These are phyloP conservation scores for Drosophila limbata DNA, from an alignment of 2,888 invertebrate species.

Conservation along the genomic window DNA sequence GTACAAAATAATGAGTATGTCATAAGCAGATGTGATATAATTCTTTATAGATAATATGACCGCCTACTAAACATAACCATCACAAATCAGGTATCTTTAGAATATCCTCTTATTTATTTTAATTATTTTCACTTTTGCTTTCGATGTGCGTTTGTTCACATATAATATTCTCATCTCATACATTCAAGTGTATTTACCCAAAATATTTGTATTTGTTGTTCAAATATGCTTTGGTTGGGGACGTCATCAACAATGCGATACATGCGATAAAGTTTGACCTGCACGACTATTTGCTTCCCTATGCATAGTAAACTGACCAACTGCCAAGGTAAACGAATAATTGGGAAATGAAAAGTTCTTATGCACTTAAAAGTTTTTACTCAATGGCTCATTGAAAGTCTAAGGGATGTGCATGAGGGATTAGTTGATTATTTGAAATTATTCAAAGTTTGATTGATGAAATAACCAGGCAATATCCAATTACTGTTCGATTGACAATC, in stretches of 20 bases:
- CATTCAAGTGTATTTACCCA: slow-evolving; percentile 1
- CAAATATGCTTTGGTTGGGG: slow-evolving; percentile 2
- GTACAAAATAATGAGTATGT: neutral
- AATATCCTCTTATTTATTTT: slow-evolving; percentile 14
- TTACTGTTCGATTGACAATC: slow-evolving; percentile 67
- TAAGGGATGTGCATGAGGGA: neutral
- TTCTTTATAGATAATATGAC: neutral
- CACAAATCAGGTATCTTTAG: neutral
- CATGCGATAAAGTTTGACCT: neutral
- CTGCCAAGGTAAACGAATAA: neutral
- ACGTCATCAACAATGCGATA: slow-evolving; percentile 10
- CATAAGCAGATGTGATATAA: neutral
- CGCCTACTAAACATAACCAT: neutral
- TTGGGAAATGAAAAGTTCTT: neutral
- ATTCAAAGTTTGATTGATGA: neutral
- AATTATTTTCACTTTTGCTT: slow-evolving; percentile 64
- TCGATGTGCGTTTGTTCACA: slow-evolving; percentile 4
- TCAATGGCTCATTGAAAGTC: too few species aligned
- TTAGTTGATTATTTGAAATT: slow-evolving; percentile 1
- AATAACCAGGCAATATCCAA: slow-evolving; percentile 20
- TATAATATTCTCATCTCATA: neutral
- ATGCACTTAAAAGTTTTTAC: neutral
- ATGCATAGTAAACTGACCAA: neutral
- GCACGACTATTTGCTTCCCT: neutral
- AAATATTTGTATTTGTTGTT: slow-evolving; percentile 9